Percentiles rank a stretch among this genome's conserved stretches.
Conservation (phyloP, 2,888 invertebrate species). For the Macrosiphum euphorbiae region DNA sequence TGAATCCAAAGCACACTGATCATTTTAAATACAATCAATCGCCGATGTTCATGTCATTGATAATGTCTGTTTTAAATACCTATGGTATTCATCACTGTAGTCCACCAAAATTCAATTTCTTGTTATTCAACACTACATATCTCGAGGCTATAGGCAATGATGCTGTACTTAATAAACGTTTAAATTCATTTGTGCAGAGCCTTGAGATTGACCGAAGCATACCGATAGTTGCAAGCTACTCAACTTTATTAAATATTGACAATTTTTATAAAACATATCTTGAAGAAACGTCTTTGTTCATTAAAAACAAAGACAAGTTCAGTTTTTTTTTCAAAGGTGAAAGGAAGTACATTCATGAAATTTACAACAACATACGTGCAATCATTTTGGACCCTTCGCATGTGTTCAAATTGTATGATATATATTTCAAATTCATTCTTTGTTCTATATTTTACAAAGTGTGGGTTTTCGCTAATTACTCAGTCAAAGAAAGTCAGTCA, state of each 20-base stretch:
- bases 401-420: not conserved
- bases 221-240: fast-evolving
- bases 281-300: not conserved
- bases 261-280: not conserved
- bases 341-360: not conserved
- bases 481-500: too few relatives aligned
- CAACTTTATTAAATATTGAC: not conserved
- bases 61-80: not conserved
- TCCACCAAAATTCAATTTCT: not conserved
- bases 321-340: not conserved
- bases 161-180: not conserved
- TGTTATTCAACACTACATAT: not conserved
- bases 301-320: not conserved
- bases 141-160: not conserved
- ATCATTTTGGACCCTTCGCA: not conserved
- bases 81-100: not conserved
- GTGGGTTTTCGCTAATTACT: not conserved
- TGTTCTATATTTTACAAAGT: not conserved
- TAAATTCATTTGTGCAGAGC: not conserved
- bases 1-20: not conserved
- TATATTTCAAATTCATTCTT: not conserved
- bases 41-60: not conserved
- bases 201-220: fast-evolving
- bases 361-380: not conserved
- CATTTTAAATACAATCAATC: not conserved